phyloP scores from a whole-genome alignment of 2,113 vertebrate genomes.

The Ophthalmolycus amberensis region DNA sequence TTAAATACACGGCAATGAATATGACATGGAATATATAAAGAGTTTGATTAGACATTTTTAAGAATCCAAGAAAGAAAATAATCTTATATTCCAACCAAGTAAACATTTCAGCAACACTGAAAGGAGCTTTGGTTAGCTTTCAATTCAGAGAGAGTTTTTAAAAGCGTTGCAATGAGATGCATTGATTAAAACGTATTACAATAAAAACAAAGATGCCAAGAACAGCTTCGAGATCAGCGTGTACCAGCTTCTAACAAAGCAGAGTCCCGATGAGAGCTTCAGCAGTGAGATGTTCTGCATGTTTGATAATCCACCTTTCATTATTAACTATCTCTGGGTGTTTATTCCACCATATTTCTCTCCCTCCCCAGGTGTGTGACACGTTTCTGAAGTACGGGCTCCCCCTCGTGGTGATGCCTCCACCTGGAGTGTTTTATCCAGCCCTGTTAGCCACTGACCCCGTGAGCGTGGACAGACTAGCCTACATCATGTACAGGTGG shows the following conservation, averaged over 20 bases:
- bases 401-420: constrained; percentile 90
- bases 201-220: not conserved
- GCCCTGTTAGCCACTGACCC: constrained; percentile 88
- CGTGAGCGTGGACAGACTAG: constrained; percentile 88
- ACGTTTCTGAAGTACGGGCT: constrained; percentile 88
- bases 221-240: not conserved
- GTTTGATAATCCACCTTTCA: not conserved
- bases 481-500: constrained; percentile 94
- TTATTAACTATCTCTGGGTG: not conserved
- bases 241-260: not conserved
- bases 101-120: not conserved
- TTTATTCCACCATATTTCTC: not conserved
- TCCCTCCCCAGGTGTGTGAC: constrained; percentile 88
- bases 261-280: not conserved
- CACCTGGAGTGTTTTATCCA: constrained; percentile 90
- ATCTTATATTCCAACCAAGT: not conserved
- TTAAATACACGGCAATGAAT: not conserved
- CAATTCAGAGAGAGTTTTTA: not conserved
- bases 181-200: not conserved
- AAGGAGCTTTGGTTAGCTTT: not conserved
- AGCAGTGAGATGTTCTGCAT: not conserved
- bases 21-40: not conserved
- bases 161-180: not conserved
- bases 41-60: not conserved
- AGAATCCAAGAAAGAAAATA: not conserved